Evolutionary conservation across 2,113 vertebrate species (phyloP).

Genomic region (Syrmaticus mikado): DNA sequence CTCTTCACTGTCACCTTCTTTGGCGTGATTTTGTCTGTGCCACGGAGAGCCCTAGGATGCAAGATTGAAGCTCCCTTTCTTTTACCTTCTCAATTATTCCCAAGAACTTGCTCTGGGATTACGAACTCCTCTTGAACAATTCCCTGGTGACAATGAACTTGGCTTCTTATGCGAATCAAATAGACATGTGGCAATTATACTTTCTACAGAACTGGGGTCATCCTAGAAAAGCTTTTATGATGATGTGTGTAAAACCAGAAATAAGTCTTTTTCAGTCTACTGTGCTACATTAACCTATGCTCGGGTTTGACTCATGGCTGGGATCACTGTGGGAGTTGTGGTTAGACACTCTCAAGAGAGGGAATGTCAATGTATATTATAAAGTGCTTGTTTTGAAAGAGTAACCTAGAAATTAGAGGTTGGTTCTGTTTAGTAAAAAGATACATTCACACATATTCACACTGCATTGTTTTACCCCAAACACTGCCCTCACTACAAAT

Average conservation of each 20-base stretch:
- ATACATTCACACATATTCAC: not conserved
- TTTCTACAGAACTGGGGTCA: not conserved
- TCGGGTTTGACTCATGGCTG: not conserved
- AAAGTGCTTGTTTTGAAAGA: not conserved
- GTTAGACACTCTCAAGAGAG: not conserved
- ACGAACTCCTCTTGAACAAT: not conserved
- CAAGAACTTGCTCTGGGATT: not conserved
- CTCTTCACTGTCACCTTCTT: not conserved
- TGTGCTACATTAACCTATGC: not conserved
- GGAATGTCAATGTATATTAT: not conserved
- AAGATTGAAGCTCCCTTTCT: not conserved
- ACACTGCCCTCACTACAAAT: not conserved
- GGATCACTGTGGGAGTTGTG: not conserved
- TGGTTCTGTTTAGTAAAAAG: not conserved
- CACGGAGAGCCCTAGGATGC: not conserved
- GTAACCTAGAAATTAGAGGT: not conserved
- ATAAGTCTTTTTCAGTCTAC: not conserved
- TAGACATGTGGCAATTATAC: not conserved
- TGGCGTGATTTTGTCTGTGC: not conserved
- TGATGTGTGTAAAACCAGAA: not conserved
- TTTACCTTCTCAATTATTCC: not conserved
- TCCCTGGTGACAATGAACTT: not conserved
- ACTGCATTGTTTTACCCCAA: not conserved
- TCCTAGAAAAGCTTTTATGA: not conserved
- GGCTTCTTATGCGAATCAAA: not conserved